Evolutionary conservation across 2,888 invertebrate species (phyloP).

Genomic region (Acleris holmiana): DNA sequence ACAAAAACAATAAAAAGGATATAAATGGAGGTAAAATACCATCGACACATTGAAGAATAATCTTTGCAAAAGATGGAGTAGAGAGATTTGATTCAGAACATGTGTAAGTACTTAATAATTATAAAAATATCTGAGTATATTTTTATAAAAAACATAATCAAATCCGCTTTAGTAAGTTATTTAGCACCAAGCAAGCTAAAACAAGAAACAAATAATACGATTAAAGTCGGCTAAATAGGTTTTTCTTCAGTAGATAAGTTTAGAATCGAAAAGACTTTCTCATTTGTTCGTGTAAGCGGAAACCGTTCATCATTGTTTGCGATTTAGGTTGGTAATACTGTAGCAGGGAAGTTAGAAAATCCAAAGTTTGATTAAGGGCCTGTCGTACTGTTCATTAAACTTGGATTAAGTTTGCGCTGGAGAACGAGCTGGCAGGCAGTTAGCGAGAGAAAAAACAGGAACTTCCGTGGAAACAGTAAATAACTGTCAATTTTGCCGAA

Average conservation of each 20-base stretch:
- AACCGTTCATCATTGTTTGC: slow-evolving; percentile 39
- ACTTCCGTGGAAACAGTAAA: slow-evolving; percentile 29
- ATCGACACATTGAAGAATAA: too few species aligned
- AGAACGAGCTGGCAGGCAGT: slow-evolving; percentile 84
- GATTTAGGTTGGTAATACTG: slow-evolving; percentile 52
- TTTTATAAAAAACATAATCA: slow-evolving; percentile 19
- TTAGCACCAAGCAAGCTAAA: slow-evolving; percentile 59
- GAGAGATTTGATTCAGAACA: neutral
- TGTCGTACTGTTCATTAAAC: slow-evolving; percentile 85
- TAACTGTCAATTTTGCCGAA: slow-evolving; percentile 33
- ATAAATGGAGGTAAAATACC: neutral
- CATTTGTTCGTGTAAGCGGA: slow-evolving; percentile 41
- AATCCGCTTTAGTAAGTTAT: slow-evolving; percentile 46
- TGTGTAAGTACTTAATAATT: neutral
- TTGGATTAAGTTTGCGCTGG: slow-evolving; percentile 84
- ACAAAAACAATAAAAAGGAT: slow-evolving; percentile 2
- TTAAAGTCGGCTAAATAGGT: slow-evolving; percentile 81
- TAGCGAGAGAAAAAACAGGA: slow-evolving; percentile 74
- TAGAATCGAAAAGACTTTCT: slow-evolving; percentile 46
- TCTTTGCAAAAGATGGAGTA: too few species aligned
- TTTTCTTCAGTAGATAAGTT: slow-evolving; percentile 63
- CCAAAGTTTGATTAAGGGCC: slow-evolving; percentile 84
- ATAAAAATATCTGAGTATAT: neutral
- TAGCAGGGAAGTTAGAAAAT: slow-evolving; percentile 60
- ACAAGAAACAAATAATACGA: slow-evolving; percentile 80